Evolutionary conservation across 2,797 vertebrate genomes (phyloP).

Genomic region (Uromys caudimaculatus): DNA sequence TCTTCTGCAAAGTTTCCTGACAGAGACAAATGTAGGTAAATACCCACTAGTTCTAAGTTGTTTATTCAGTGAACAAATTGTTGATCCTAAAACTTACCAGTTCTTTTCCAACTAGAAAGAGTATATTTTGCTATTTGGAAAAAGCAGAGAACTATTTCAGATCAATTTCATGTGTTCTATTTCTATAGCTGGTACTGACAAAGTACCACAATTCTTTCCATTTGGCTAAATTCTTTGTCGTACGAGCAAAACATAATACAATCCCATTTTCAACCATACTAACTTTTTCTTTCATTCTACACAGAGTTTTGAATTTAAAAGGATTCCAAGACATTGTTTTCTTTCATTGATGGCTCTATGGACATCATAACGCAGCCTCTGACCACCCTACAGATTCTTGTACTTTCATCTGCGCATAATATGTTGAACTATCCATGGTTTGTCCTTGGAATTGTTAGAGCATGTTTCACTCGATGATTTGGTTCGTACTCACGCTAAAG

Average conservation of each 20-base stretch:
- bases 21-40: neutral
- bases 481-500: neutral
- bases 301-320: conserved; percentile 66
- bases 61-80: conserved; percentile 37
- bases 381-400: conserved; percentile 25
- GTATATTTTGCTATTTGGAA: conserved; percentile 54
- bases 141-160: conserved; percentile 64
- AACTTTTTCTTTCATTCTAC: conserved; percentile 66
- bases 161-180: conserved; percentile 68
- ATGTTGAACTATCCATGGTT: conserved; percentile 72
- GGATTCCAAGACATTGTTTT: conserved; percentile 68
- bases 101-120: conserved; percentile 69
- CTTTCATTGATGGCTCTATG: conserved; percentile 68
- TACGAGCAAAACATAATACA: conserved; percentile 50
- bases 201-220: neutral
- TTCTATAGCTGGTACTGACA: conserved; percentile 49
- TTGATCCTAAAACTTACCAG: conserved; percentile 54
- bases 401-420: conserved; percentile 58
- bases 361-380: conserved; percentile 52
- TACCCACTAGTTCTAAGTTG: conserved; percentile 45
- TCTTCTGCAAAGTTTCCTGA: neutral
- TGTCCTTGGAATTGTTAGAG: neutral
- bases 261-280: conserved; percentile 76
- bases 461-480: conserved; percentile 24
- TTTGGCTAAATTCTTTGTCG: conserved; percentile 74